Base-by-base conservation (phyloP, 2,888 invertebrate genomes). In the Leptinotarsa haldemani region DNA sequence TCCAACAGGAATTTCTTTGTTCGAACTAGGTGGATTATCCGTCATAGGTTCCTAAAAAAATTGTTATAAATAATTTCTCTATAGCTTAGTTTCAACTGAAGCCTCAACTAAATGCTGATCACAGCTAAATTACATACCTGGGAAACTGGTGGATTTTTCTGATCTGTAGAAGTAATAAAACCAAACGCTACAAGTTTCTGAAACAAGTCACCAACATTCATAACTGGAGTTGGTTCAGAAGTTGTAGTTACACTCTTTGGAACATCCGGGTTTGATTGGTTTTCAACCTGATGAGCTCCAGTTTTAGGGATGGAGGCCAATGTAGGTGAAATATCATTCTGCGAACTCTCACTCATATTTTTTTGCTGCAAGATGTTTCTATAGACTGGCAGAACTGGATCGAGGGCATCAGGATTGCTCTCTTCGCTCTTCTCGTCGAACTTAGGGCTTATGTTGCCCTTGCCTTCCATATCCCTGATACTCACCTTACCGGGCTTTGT, bases 131-230 rank as follows among this genome's bases (percentile, higher is more conserved):
- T 25, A 25, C 25, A 15, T 61, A 56, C 61, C 56, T 58, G 69
- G 20, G 72, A 52, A 65, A 71, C 30, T 69, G 73, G 30, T 13
- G 76, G 25, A 52, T 72, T 74, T 16, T 73, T 65, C 18, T 48
- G 56, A 9, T 74, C 73, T 13, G 69, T 47, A n/a, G 82, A 84
- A 18, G 89, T 91, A 52, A 95, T 91, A 65, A 95, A 93, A n/a
- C 95, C 97, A 2, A 94, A 94, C 0, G 94, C 94, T 1, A 97
- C 93, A 9, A 98, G 88, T 86, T 95, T 95, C 76, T 94, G 93
- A 84, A 97, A 95, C 46, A 98, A 88, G 79, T 95, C 95, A 76
- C 91, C 93, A 25, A 98, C 94, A 83, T 96, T 95, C 16, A 83
- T 52, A 1, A 72, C 13, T 3, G 73, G 67, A 18, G 73, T 86